These are phyloP conservation scores for Vanessa atalanta DNA, from an alignment of 1,140 invertebrate species.

Conservation along the genomic window DNA sequence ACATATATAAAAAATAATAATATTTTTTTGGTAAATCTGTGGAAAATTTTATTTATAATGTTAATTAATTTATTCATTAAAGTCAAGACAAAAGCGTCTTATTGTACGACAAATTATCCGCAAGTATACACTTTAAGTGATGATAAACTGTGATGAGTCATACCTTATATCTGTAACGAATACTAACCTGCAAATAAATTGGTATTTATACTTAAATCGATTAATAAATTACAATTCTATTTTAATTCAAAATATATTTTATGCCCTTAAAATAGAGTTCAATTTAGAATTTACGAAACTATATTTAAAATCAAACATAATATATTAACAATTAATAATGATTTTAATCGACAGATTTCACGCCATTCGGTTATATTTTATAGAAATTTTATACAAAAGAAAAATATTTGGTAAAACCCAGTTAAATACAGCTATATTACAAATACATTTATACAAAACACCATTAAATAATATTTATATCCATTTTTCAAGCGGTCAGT, in stretches of 20 bases:
- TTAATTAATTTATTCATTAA: too few species aligned
- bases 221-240: not conserved
- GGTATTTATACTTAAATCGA: not conserved
- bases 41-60: too few species aligned
- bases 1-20: too few species aligned
- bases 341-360: constrained; percentile 13
- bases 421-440: not conserved
- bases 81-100: not conserved
- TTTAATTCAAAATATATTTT: not conserved
- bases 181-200: constrained; percentile 1
- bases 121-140: not conserved
- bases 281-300: not conserved
- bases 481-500: not conserved
- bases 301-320: constrained; percentile 2
- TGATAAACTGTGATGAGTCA: not conserved
- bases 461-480: constrained; percentile 2
- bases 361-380: constrained; percentile 20
- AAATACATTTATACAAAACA: too few species aligned
- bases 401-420: constrained; percentile 6
- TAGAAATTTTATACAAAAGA: constrained; percentile 19
- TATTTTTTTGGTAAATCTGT: too few species aligned
- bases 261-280: not conserved
- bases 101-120: not conserved
- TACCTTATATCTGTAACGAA: constrained; percentile 6
- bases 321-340: constrained; percentile 11